phyloP scores from a whole-genome alignment of 2,888 invertebrate genomes.

The Leptura quadrifasciata region DNA sequence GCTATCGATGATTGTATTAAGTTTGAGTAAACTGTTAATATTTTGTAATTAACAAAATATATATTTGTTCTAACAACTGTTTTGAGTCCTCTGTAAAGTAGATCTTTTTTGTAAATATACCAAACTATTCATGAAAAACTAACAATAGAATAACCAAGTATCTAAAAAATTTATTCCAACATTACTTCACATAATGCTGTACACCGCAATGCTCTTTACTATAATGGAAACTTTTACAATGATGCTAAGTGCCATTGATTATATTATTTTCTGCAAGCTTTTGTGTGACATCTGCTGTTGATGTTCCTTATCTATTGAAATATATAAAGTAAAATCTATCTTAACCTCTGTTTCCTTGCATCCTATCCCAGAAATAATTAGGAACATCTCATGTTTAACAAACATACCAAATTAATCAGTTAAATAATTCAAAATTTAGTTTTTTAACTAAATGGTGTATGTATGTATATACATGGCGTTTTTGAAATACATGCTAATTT shows the following conservation, averaged over 20 bases:
- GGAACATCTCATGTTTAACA: not conserved
- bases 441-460: too few relatives aligned
- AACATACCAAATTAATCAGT: not conserved
- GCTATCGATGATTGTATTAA: not conserved
- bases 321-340: constrained; percentile 9
- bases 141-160: constrained; percentile 16
- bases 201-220: constrained; percentile 32
- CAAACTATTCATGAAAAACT: constrained; percentile 12
- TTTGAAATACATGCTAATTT: too few relatives aligned
- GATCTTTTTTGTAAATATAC: constrained; percentile 33
- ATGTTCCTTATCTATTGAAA: constrained; percentile 60
- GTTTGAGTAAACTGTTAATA: constrained; percentile 35
- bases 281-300: constrained; percentile 69
- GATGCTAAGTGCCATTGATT: constrained; percentile 54
- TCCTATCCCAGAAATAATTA: not conserved
- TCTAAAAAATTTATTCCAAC: not conserved
- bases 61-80: constrained; percentile 22
- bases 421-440: too few relatives aligned
- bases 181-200: constrained; percentile 10
- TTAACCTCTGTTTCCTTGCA: not conserved
- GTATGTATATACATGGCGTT: too few relatives aligned
- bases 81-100: constrained; percentile 14
- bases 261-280: constrained; percentile 67
- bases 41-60: constrained; percentile 15
- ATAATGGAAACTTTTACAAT: constrained; percentile 37